Base-by-base conservation (phyloP, 1,140 invertebrate species). In the Forficula auricularia region DNA sequence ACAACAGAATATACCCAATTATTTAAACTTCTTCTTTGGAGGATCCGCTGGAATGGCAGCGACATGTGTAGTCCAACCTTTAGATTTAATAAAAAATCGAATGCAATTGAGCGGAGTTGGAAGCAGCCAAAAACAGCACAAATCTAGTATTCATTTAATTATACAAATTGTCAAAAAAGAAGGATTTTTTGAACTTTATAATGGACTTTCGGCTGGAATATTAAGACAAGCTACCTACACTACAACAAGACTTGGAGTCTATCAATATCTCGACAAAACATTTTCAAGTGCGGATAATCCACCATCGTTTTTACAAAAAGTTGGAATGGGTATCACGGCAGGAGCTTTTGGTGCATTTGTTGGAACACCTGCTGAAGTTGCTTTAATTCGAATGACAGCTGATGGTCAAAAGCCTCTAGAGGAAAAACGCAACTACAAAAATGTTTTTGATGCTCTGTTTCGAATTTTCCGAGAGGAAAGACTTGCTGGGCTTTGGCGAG, bases 31-130 rank as follows among this genome's bases (percentile, higher is more conserved):
- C n/a, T n/a, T n/a, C n/a, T n/a, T n/a, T n/a, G n/a, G n/a, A n/a
- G n/a, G n/a, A n/a, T n/a, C n/a, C n/a, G n/a, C n/a, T n/a, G n/a
- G 95, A 44, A 98, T 98, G 90, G 78, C 71, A 31, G 95, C 94
- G 9, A 98, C 95, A 27, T 72, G 77, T 50, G 85, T 98, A 55
- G 95, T 98, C 2, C 95, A 99, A 60, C 95, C 95, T 0, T 62
- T 99, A 39, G 95, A 99, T 71, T 67, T 99, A 46, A 79, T 99
- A 2, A 98, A 99, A 66, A 98, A 94, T 61, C 72, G 95, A 40
- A 98, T 99, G 94, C 95, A 99, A 65, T 62, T 98, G 34, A 86
- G 83, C 52, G 78, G 86, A 43, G 67, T 64, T 18, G 72, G 68
- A n/a, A 72, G 75, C 2, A 72, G 70, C 31, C 70, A 72, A 4